Conservation (phyloP, 2,113 vertebrate species). For the Urocynchramus pylzowi region DNA sequence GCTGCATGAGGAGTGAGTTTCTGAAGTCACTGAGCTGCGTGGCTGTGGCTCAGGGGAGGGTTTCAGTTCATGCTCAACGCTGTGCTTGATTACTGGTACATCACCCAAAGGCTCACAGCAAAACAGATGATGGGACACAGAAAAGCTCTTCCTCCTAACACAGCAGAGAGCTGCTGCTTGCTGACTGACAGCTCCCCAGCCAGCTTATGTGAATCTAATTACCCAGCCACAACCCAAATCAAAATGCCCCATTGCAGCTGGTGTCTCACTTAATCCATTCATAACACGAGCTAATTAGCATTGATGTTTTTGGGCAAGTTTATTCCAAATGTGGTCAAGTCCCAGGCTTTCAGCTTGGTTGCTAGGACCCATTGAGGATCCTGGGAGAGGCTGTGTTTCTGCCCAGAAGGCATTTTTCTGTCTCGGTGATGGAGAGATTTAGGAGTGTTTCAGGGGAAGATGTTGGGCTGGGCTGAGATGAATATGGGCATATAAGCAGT, state of each 20-base stretch:
- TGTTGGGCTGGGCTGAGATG: not conserved
- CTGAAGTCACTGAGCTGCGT: not conserved
- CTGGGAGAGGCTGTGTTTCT: slow-evolving; percentile 12
- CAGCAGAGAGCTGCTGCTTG: not conserved
- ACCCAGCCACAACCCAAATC: slow-evolving; percentile 48
- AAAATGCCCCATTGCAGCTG: slow-evolving; percentile 68
- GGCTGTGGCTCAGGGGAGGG: not conserved
- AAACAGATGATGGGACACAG: not conserved
- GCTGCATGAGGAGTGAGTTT: not conserved
- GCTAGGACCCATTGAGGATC: slow-evolving; percentile 25
- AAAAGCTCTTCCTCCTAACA: not conserved
- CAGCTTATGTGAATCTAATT: slow-evolving; percentile 68
- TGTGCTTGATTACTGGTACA: not conserved
- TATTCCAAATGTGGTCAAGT: slow-evolving; percentile 57
- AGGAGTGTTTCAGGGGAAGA: not conserved
- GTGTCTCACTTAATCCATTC: slow-evolving; percentile 73
- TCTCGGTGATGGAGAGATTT: not conserved
- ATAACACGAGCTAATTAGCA: slow-evolving; percentile 68
- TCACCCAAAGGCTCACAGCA: not conserved
- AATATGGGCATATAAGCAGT: not conserved
- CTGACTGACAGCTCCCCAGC: slow-evolving; percentile 37
- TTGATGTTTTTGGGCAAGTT: slow-evolving; percentile 60
- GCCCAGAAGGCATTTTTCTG: slow-evolving; percentile 15
- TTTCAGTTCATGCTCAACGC: not conserved
- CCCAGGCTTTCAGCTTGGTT: slow-evolving; percentile 16